These are phyloP conservation scores for Cephus rjabovi DNA, from an alignment of 2,888 invertebrate genomes.

Conservation along the genomic window DNA sequence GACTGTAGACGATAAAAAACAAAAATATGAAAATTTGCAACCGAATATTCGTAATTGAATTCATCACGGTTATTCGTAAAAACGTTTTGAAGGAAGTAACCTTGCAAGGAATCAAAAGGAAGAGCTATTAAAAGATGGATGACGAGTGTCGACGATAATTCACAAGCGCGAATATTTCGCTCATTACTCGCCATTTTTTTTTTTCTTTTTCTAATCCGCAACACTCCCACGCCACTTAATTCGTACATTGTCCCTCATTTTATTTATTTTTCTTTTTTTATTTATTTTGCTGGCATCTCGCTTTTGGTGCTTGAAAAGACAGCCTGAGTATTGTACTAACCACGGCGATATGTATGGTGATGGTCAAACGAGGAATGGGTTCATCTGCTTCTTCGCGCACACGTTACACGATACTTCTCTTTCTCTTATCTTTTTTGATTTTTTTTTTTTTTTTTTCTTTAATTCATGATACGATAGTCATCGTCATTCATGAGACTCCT, in stretches of 20 bases:
- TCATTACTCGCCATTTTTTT: neutral
- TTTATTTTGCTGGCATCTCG: neutral
- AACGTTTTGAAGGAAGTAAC: too few species aligned
- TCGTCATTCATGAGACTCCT: neutral
- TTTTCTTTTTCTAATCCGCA: neutral
- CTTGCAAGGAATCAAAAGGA: neutral
- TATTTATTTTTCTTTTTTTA: neutral
- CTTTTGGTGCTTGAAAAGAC: constrained; percentile 3
- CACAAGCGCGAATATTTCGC: neutral
- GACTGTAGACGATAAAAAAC: neutral
- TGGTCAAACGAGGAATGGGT: constrained; percentile 4
- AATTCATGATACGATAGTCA: neutral
- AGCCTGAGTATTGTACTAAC: constrained; percentile 4
- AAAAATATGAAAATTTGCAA: neutral
- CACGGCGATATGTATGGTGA: neutral
- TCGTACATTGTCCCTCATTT: neutral
- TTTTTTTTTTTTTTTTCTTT: neutral
- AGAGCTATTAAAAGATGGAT: neutral
- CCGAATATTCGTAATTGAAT: neutral
- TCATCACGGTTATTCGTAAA: neutral
- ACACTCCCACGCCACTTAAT: neutral
- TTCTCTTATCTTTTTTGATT: neutral
- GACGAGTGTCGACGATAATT: neutral
- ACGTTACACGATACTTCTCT: neutral
- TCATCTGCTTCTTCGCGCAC: constrained; percentile 1